These are phyloP conservation scores for Resseliella maxima DNA, from an alignment of 2,888 invertebrate species.

Conservation along the genomic window DNA sequence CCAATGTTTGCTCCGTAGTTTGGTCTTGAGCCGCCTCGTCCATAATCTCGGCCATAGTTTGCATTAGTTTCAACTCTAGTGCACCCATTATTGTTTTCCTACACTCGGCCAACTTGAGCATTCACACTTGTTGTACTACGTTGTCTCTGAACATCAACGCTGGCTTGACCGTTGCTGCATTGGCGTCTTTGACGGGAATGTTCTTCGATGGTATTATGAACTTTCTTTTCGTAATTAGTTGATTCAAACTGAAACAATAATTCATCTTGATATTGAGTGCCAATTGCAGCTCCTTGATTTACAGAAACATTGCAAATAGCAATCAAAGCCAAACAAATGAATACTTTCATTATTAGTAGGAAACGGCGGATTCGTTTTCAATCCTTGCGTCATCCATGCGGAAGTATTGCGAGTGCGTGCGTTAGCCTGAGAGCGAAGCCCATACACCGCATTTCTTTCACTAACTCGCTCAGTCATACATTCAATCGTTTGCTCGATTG, in stretches of 20 bases:
- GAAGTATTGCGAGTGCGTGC: too few relatives aligned
- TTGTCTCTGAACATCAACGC: background rate
- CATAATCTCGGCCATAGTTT: background rate
- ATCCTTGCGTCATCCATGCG: too few relatives aligned
- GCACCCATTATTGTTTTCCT: background rate
- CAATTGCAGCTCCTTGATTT: too few relatives aligned
- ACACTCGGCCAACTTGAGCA: background rate
- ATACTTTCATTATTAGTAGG: background rate
- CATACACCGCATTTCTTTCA: too few relatives aligned
- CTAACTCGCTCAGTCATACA: too few relatives aligned
- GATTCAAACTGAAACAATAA: background rate
- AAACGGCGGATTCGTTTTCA: too few relatives aligned
- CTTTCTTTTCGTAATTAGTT: too few relatives aligned
- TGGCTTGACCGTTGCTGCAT: background rate
- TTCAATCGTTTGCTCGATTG: too few relatives aligned
- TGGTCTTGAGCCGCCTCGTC: background rate
- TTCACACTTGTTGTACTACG: background rate
- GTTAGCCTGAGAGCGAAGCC: too few relatives aligned
- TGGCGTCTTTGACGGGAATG: background rate
- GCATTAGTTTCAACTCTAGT: background rate
- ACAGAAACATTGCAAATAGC: too few relatives aligned
- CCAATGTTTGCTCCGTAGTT: background rate
- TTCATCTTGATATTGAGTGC: background rate
- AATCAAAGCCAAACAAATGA: background rate
- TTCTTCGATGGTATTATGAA: background rate